These are phyloP conservation scores for Odocoileus hemionus DNA, from an alignment of 2,113 vertebrate genomes.

Conservation along the genomic window DNA sequence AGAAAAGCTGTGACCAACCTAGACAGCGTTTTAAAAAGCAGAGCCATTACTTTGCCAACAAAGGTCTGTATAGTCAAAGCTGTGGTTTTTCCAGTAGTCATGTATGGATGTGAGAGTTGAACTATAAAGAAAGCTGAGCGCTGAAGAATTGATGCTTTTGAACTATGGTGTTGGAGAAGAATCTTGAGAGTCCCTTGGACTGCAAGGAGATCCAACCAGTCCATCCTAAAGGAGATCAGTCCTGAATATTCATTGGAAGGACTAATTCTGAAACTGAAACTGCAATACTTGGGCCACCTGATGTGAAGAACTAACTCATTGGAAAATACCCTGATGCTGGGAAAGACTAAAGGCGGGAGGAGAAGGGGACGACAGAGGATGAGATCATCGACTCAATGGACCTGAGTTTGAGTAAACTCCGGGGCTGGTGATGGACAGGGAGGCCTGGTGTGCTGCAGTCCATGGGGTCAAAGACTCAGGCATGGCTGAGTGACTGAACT, in stretches of 20 bases:
- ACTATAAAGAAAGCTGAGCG: neutral
- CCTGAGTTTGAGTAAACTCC: neutral
- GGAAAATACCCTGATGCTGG: neutral
- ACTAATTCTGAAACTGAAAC: neutral
- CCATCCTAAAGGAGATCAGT: neutral
- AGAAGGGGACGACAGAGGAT: neutral
- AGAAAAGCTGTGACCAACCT: neutral
- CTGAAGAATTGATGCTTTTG: neutral
- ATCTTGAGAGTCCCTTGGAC: neutral
- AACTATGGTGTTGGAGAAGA: neutral
- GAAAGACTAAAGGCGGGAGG: neutral
- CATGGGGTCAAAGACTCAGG: neutral
- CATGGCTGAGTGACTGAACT: neutral
- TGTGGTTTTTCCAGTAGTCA: neutral
- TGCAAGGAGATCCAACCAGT: neutral
- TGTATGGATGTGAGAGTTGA: neutral
- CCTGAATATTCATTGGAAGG: neutral
- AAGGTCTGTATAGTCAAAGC: neutral
- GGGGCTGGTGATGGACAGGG: neutral
- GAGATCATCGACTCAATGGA: rapidly evolving
- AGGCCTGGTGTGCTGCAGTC: neutral
- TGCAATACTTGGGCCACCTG: neutral
- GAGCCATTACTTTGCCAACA: neutral
- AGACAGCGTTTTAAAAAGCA: neutral
- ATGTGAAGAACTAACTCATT: neutral